Evolutionary conservation across 1,140 invertebrate species (phyloP), one percentile per base, ranked within the genome.

Genomic region (Aphelenchoides besseyi): DNA sequence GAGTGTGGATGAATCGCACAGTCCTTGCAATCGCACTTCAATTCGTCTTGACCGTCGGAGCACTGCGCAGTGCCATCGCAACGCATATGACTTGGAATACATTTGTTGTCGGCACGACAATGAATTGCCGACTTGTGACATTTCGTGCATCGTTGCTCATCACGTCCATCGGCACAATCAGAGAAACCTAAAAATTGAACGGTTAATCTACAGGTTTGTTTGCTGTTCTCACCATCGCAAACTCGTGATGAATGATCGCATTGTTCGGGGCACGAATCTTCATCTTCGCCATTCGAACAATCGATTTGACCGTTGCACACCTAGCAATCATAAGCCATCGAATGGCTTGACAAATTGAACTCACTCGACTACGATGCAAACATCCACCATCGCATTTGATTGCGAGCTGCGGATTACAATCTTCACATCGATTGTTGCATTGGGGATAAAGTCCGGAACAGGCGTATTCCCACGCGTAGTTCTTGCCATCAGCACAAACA

Each of bases 11-110:
- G 70, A n/a, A 54, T 53, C 18, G n/a, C 16, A 33, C 70, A 71
- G 23, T 67, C 68, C 26, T 26, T 54, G 36, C 68, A 52, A n/a
- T n/a, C 26, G 5, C 70, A 71, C 2, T 72, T 66, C 0, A n/a
- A 9, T 69, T 79, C 77, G 62, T 79, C 77, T 9, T 57, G 54
- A 2, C 61, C 76, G 64, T 79, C 79, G 8, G 53, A 9, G 53
- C 77, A 79, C 5, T 79, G 37, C 1, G 30, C 8, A n/a, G 59
- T 33, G 3, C 77, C 77, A 55, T 79, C 63, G 48, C 77, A 79
- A 2, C 67, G 68, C n/a, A 8, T 37, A 18, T 32, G 32, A 1
- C 3, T 18, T 8, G 78, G 52, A 63, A 80, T 18, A 41, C 78
- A 80, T 16, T 48, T 62, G 1, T 48, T 52, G 16, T 78, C 76